These are phyloP conservation scores for Dipodomys stephensi DNA, from an alignment of 2,113 vertebrate species.

Conservation along the genomic window DNA sequence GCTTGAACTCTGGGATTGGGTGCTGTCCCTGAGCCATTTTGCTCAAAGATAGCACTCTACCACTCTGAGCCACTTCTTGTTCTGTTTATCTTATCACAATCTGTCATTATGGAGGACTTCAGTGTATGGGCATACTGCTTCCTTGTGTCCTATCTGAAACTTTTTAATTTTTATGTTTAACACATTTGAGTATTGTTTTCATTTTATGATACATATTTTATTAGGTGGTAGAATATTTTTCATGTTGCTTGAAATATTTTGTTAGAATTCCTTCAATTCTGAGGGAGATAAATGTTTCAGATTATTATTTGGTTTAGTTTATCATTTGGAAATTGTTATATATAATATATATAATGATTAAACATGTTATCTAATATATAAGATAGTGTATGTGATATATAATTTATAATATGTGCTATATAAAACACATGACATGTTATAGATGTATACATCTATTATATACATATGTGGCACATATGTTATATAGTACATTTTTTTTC, in stretches of 20 bases:
- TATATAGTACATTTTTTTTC: too few species aligned
- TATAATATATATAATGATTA: too few species aligned
- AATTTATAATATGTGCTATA: too few species aligned
- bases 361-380: too few species aligned
- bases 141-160: conserved; percentile 12
- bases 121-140: not conserved
- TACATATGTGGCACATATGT: too few species aligned
- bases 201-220: conserved; percentile 31
- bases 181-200: not conserved
- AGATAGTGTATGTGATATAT: too few species aligned
- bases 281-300: conserved; percentile 30
- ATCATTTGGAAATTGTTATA: conserved; percentile 8
- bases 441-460: too few species aligned
- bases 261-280: not conserved
- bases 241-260: conserved; percentile 24
- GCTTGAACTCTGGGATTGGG: too few species aligned
- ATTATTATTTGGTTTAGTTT: not conserved
- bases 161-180: not conserved
- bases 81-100: not conserved
- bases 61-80: too few species aligned
- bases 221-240: not conserved
- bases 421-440: too few species aligned
- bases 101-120: not conserved
- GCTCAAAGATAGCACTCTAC: too few species aligned
- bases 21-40: too few species aligned